Percentiles rank a stretch among this genome's conserved stretches.
Evolutionary conservation across 2,888 invertebrate species (phyloP).

Genomic region (Nasonia oneida): DNA sequence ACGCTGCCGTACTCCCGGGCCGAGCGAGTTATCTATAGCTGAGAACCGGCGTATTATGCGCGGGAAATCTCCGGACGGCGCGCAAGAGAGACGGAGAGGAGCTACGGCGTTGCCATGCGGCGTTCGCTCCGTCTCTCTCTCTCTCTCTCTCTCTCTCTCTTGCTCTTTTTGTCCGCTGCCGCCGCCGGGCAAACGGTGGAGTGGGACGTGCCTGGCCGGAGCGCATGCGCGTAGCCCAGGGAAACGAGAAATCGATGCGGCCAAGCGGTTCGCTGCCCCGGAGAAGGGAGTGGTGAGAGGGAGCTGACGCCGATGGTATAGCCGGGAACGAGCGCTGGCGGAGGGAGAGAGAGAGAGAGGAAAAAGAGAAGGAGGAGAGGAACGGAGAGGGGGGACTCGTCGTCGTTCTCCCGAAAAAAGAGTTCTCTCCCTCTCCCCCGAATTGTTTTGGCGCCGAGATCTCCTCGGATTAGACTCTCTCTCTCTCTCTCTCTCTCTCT

Average conservation of each 20-base stretch:
- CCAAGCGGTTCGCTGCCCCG: slow-evolving; percentile 56
- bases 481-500: neutral
- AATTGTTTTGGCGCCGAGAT: slow-evolving; percentile 56
- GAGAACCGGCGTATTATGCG: slow-evolving; percentile 25
- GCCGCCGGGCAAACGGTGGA: slow-evolving; percentile 38
- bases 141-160: neutral
- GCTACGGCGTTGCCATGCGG: slow-evolving; percentile 36
- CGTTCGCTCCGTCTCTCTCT: neutral
- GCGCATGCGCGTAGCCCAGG: slow-evolving; percentile 43
- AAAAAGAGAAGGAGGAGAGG: slow-evolving; percentile 29
- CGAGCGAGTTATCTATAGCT: slow-evolving; percentile 9
- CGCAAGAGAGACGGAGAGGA: slow-evolving; percentile 24
- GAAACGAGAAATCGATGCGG: slow-evolving; percentile 62
- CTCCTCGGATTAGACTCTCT: slow-evolving; percentile 55
- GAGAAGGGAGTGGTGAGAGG: slow-evolving; percentile 54
- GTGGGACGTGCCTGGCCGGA: slow-evolving; percentile 53
- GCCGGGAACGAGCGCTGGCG: neutral
- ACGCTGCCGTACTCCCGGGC: neutral
- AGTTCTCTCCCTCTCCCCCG: slow-evolving; percentile 26
- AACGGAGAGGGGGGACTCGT: slow-evolving; percentile 6
- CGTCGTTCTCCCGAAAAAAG: slow-evolving; percentile 21
- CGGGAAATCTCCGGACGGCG: slow-evolving; percentile 37
- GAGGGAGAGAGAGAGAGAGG: slow-evolving; percentile 20
- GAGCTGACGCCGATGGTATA: slow-evolving; percentile 15
- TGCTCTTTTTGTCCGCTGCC: slow-evolving; percentile 26